Conservation (phyloP, 2,113 vertebrate species). For the Etheostoma spectabile region DNA sequence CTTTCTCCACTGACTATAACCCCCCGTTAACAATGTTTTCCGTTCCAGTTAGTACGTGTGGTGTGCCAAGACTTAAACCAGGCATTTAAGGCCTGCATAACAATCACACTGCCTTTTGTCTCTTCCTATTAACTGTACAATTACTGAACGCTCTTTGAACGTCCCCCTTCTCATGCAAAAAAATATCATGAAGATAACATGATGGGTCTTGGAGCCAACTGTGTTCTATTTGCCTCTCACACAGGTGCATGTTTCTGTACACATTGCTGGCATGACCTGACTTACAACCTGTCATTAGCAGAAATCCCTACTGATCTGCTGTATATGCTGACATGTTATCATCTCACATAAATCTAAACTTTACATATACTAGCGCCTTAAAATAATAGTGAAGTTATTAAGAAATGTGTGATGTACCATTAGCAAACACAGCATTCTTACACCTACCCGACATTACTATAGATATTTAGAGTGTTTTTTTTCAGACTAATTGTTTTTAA, state of each 20-base stretch:
- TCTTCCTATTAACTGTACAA: conserved; percentile 7
- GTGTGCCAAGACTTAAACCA: conserved; percentile 9
- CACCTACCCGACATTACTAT: not conserved
- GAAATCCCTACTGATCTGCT: conserved; percentile 29
- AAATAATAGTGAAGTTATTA: not conserved
- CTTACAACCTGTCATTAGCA: conserved; percentile 31
- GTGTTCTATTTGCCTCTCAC: conserved; percentile 3
- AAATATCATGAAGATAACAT: not conserved
- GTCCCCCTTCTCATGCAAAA: not conserved
- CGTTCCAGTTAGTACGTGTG: not conserved
- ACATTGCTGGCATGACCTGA: conserved; percentile 28
- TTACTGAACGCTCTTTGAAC: conserved; percentile 7
- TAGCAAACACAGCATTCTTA: not conserved
- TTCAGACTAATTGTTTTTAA: not conserved
- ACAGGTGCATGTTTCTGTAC: not conserved
- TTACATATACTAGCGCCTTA: not conserved
- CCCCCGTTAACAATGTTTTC: not conserved
- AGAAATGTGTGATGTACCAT: not conserved
- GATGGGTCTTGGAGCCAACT: not conserved
- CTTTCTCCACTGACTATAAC: not conserved
- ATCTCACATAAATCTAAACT: not conserved
- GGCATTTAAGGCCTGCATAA: conserved; percentile 1
- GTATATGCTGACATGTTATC: conserved; percentile 22
- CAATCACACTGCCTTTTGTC: conserved; percentile 3
- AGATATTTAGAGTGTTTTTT: not conserved